Conservation (phyloP, 2,797 vertebrate species). For the Miichthys miiuy region DNA sequence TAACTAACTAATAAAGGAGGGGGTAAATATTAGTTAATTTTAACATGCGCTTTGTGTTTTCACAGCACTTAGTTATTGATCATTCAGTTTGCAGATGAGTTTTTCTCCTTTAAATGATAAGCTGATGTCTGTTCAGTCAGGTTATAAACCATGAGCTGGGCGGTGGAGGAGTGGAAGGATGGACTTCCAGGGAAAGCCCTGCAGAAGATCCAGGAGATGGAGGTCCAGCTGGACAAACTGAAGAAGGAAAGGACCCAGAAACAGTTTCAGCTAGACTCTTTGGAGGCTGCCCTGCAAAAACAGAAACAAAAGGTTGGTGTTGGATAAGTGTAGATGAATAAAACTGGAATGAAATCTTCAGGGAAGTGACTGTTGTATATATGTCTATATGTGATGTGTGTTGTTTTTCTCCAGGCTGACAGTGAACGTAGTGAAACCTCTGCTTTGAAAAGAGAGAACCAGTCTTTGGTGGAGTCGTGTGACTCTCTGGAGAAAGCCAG, state of each 20-base stretch:
- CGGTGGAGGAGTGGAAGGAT: constrained; percentile 95
- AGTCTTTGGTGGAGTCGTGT: constrained; percentile 91
- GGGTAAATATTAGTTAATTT: neutral
- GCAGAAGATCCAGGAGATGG: constrained; percentile 94
- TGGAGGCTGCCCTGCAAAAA: constrained; percentile 92
- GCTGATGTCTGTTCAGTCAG: constrained; percentile 13
- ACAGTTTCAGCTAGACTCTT: constrained; percentile 92
- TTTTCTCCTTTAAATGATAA: neutral
- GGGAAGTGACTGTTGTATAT: neutral
- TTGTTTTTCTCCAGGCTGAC: constrained; percentile 85
- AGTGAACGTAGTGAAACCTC: constrained; percentile 89
- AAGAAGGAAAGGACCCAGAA: constrained; percentile 92
- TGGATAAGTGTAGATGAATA: neutral
- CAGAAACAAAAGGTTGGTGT: constrained; percentile 93
- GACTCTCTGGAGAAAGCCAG: constrained; percentile 90
- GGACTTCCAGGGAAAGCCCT: constrained; percentile 90
- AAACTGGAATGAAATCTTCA: neutral
- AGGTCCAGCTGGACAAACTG: constrained; percentile 91
- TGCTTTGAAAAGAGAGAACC: constrained; percentile 92
- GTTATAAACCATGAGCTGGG: constrained; percentile 91
- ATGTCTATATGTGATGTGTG: neutral
- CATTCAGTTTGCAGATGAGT: neutral
- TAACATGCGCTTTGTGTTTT: neutral
- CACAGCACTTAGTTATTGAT: neutral
- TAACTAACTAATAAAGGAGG: too few species aligned